Base-by-base conservation (phyloP, 2,113 vertebrate species). In the Oreotrochilus melanogaster region DNA sequence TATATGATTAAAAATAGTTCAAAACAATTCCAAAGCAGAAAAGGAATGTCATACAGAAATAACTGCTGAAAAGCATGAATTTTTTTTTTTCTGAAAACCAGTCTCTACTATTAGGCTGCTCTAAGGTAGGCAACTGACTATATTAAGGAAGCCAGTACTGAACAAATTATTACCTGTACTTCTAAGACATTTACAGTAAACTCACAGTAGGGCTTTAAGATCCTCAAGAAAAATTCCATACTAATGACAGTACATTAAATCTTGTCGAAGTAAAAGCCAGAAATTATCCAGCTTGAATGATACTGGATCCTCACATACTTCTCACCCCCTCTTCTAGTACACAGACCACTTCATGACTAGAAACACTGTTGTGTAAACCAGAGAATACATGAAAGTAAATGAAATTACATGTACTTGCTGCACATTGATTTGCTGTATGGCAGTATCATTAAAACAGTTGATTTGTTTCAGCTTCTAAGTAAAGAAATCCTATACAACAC, bases 221-320 rank as follows among this genome's bases (percentile, higher is more conserved):
- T 58, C 6, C 8, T 73, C 23, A 42, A 65, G 64, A 64, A 78
- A 69, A 67, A 3, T 25, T 67, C 39, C 15, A 60, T 35, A 31
- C 24, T 91, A 86, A 83, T 62, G 37, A 14, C 3, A 30, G 17
- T 17, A 8, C 6, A 5, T 67, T 71, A 56, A 76, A 28, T 56
- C 27, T 64, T 79, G 24, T 58, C 31, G 71, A n/a, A 28, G 56
- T 72, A 53, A 67, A 67, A 80, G 16, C 16, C 33, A 78, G 54
- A 66, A 61, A 54, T 66, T 47, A 53, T 22, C 69, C 42, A 85
- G 11, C 25, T 56, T 60, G 39, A 51, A 7, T 53, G 42, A 11
- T 21, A 0, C 3, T 54, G 58, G 31, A 5, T 57, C 30, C 13
- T n/a, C 1, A 3, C 5, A 2, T 11, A 14, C 37, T 11, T 69